Evolutionary conservation across 2,888 invertebrate species (phyloP).

Genomic region (Caradrina kadenii): DNA sequence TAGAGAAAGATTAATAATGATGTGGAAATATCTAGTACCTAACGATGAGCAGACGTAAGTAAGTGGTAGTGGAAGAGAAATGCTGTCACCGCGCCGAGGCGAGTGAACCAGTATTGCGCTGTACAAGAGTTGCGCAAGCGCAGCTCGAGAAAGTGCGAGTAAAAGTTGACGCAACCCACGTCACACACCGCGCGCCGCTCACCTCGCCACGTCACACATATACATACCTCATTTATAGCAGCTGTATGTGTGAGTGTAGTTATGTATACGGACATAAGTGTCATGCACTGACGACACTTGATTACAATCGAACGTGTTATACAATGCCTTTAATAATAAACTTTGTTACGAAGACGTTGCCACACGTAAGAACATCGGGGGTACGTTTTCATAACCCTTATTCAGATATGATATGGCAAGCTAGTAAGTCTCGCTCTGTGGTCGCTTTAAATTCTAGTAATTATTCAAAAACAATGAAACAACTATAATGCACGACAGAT

Average conservation of each 20-base stretch:
- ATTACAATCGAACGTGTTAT: constrained; percentile 83
- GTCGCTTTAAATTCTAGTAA: constrained; percentile 43
- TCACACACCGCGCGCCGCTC: constrained; percentile 74
- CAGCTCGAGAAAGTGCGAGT: constrained; percentile 89
- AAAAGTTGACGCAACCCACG: constrained; percentile 90
- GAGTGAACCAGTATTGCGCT: constrained; percentile 85
- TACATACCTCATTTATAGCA: constrained; percentile 57
- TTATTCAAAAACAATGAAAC: constrained; percentile 54
- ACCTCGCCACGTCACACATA: constrained; percentile 75
- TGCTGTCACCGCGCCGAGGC: constrained; percentile 78
- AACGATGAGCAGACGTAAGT: constrained; percentile 37
- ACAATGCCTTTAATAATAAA: constrained; percentile 78
- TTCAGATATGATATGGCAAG: constrained; percentile 62
- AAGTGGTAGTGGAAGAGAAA: constrained; percentile 71
- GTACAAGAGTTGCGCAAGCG: constrained; percentile 86
- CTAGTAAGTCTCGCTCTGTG: constrained; percentile 43
- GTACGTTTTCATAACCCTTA: constrained; percentile 63
- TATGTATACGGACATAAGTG: constrained; percentile 71
- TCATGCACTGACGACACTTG: constrained; percentile 81
- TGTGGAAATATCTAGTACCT: constrained; percentile 19
- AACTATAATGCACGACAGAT: constrained; percentile 23
- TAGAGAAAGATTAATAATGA: constrained; percentile 32
- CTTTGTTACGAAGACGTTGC: constrained; percentile 67
- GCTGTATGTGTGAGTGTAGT: constrained; percentile 56
- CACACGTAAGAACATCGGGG: constrained; percentile 62